These are phyloP conservation scores for Dryobates pubescens DNA, from an alignment of 2,797 vertebrate species.

Conservation along the genomic window DNA sequence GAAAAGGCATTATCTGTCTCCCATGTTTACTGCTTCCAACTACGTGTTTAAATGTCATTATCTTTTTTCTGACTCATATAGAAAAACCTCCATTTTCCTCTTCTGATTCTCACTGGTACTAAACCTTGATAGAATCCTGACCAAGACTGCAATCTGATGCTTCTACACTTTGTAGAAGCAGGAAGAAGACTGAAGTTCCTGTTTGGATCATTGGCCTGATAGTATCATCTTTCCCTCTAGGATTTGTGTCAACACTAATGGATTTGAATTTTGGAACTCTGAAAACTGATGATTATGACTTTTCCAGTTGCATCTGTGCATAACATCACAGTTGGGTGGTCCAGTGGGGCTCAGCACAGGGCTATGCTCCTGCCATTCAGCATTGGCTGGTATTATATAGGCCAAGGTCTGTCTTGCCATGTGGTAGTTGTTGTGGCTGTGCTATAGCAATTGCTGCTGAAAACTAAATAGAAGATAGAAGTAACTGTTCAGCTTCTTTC, in stretches of 20 bases:
- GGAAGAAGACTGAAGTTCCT: neutral
- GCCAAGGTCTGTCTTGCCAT: neutral
- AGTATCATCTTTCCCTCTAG: neutral
- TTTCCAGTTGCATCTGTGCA: neutral
- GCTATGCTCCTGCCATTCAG: neutral
- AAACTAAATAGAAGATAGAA: neutral
- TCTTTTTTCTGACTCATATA: neutral
- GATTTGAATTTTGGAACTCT: neutral
- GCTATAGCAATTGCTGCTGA: neutral
- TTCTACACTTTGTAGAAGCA: neutral
- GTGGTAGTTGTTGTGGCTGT: neutral
- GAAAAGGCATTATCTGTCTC: neutral
- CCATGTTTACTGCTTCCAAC: neutral
- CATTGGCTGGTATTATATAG: fast-evolving
- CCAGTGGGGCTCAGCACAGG: fast-evolving
- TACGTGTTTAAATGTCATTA: neutral
- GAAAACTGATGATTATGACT: neutral
- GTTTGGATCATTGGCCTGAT: neutral
- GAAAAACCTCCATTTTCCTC: neutral
- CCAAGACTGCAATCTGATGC: neutral
- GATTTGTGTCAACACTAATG: neutral
- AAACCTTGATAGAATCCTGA: neutral
- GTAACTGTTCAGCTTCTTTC: neutral
- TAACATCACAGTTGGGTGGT: fast-evolving
- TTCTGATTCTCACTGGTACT: neutral